Percentiles rank a stretch among this genome's conserved stretches.
Conservation (phyloP, 2,888 invertebrate genomes). For the Pachydiplax longipennis region DNA sequence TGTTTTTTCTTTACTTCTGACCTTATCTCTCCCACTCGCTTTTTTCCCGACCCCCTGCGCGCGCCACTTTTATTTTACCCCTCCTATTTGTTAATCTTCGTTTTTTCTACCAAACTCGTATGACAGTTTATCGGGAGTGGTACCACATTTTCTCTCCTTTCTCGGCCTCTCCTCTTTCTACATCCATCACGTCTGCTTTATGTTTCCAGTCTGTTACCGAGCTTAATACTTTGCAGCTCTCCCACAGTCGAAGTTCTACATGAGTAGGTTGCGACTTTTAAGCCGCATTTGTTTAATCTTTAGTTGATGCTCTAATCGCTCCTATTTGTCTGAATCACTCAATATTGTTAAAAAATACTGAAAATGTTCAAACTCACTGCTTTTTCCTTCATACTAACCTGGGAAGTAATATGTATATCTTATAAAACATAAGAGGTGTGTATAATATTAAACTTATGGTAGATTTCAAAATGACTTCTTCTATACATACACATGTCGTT, state of each 20-base stretch:
- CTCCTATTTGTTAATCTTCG: neutral
- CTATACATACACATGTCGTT: too few relatives aligned
- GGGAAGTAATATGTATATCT: too few relatives aligned
- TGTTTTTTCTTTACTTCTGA: neutral
- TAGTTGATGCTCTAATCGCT: too few relatives aligned
- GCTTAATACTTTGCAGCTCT: neutral
- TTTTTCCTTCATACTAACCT: too few relatives aligned
- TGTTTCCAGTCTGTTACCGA: neutral
- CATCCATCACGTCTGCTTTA: neutral
- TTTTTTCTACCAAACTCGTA: neutral
- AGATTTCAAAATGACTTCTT: too few relatives aligned
- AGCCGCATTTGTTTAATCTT: too few relatives aligned
- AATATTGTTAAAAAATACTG: too few relatives aligned
- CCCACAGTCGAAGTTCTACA: neutral
- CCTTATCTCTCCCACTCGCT: neutral
- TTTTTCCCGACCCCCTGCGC: neutral
- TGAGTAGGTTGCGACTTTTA: too few relatives aligned
- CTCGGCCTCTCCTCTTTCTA: neutral
- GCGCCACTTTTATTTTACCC: neutral
- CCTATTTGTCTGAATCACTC: too few relatives aligned
- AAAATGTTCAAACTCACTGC: too few relatives aligned
- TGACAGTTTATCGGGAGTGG: neutral
- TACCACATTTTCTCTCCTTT: neutral
- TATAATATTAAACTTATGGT: too few relatives aligned
- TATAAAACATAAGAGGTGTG: too few relatives aligned